Evolutionary conservation across 2,888 invertebrate genomes (phyloP), one percentile per base, ranked within the genome.

Genomic region (Seladonia tumulorum): DNA sequence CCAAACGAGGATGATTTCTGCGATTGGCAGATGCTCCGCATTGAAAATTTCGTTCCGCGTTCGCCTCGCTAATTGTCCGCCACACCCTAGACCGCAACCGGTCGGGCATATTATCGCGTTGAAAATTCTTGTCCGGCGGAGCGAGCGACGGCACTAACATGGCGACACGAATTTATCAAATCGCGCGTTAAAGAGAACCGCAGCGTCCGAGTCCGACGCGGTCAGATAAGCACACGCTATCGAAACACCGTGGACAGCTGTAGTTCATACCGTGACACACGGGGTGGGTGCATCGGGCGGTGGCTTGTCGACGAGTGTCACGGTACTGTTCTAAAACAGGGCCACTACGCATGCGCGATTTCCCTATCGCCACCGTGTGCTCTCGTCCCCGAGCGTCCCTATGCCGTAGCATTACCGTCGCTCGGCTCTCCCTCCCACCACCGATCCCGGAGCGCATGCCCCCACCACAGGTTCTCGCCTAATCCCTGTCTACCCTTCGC

Each of bases 281-380:
- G 60, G 86, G 84, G 81, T 85, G 77, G 89, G 81, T 91, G 91
- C 90, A 91, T 92, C 94, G 95, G 94, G 96, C 93, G 96, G 96
- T 96, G 96, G 96, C 95, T 91, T 90, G 89, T 81, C 88, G 88
- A 81, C 88, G 90, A 92, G 90, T 93, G 93, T 93, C 92, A 91
- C 91, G 93, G 90, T 89, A 89, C 88, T 85, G 88, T 88, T 88
- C 89, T 91, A 93, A 93, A 94, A 94, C 94, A 93, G 92, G 93
- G 93, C 90, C 93, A 90, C 81, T 89, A 94, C 94, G 94, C 94
- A 94, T 94, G 94, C 93, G 94, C 89, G 82, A 82, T 87, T 87
- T 89, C 89, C 89, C 88, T 81, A 78, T 80, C 86, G 49, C 35
- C 18, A 68, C 76, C 66, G 66, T 22, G 39, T 22, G 49, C 49